Conservation (phyloP, 1,140 invertebrate genomes). For the Lethocerus indicus region DNA sequence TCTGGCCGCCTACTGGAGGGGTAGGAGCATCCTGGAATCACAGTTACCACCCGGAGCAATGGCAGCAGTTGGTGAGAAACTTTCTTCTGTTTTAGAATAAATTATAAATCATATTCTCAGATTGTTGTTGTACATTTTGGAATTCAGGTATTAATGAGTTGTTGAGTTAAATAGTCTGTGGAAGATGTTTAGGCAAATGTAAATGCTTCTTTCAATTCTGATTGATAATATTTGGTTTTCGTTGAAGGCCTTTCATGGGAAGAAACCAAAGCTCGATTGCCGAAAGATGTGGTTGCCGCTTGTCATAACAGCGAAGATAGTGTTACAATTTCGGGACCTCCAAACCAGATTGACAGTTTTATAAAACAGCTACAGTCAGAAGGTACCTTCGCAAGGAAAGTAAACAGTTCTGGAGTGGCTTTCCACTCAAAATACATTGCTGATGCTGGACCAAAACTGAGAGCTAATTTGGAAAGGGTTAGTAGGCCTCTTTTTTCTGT, state of each 20-base stretch:
- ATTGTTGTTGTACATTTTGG: neutral
- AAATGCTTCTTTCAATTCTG: too few relatives aligned
- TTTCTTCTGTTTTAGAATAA: neutral
- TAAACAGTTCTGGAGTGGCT: conserved; percentile 75
- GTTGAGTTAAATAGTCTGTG: too few relatives aligned
- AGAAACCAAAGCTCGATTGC: conserved; percentile 54
- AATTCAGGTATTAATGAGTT: too few relatives aligned
- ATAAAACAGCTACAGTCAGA: conserved; percentile 54
- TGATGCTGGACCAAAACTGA: conserved; percentile 62
- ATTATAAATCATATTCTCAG: neutral
- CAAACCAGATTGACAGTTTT: conserved; percentile 47
- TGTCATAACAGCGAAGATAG: conserved; percentile 88
- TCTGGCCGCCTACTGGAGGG: conserved; percentile 81
- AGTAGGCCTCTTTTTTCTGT: neutral
- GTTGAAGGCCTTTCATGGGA: conserved; percentile 76
- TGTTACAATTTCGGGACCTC: conserved; percentile 83
- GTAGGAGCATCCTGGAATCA: conserved; percentile 66
- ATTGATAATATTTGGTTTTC: neutral
- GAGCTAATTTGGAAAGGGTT: conserved; percentile 50
- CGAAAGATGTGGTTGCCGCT: conserved; percentile 61
- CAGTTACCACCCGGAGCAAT: conserved; percentile 39
- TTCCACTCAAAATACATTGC: conserved; percentile 92
- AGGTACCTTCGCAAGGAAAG: conserved; percentile 73
- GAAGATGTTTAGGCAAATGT: too few relatives aligned
- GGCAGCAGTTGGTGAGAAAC: conserved; percentile 28